A percentile compares a stretch with the other conserved stretches of the same genome.
phyloP scores from a whole-genome alignment of 2,888 invertebrate species.

The Bembecia ichneumoniformis region DNA sequence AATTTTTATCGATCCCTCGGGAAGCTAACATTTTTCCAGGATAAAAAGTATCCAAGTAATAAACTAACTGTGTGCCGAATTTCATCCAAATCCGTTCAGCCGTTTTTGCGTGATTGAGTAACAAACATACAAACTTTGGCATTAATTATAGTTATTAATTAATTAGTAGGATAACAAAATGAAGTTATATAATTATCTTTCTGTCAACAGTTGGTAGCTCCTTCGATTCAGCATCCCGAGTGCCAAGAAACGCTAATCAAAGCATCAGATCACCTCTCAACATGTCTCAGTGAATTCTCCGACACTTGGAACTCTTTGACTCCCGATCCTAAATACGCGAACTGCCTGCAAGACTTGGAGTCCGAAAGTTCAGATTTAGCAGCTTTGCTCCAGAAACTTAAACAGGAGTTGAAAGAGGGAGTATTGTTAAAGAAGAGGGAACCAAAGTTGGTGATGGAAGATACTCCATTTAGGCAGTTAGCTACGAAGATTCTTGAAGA shows the following conservation, averaged over 20 bases:
- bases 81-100: too few relatives aligned
- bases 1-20: too few relatives aligned
- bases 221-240: conserved; percentile 33
- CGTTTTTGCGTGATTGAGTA: too few relatives aligned
- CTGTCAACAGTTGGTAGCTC: conserved; percentile 32
- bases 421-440: conserved; percentile 24
- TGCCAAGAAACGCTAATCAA: conserved; percentile 32
- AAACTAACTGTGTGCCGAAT: too few relatives aligned
- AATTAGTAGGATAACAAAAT: too few relatives aligned
- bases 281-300: conserved; percentile 22
- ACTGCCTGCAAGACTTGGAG: conserved; percentile 19
- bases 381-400: conserved; percentile 23
- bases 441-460: conserved; percentile 27
- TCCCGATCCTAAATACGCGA: conserved; percentile 13
- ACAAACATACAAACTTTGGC: too few relatives aligned
- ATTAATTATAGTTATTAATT: too few relatives aligned
- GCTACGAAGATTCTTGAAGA: conserved; percentile 39
- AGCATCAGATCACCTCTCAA: conserved; percentile 27
- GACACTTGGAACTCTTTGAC: conserved; percentile 24
- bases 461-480: conserved; percentile 39
- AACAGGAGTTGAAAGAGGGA: conserved; percentile 26
- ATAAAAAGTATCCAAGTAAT: too few relatives aligned
- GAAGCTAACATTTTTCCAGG: too few relatives aligned
- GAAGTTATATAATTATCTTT: not conserved
- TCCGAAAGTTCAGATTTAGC: conserved; percentile 19